Evolutionary conservation across 53 echinoderm and acorn worm genomes (phyloP).

Genomic region (Hippasteria phrygiana): DNA sequence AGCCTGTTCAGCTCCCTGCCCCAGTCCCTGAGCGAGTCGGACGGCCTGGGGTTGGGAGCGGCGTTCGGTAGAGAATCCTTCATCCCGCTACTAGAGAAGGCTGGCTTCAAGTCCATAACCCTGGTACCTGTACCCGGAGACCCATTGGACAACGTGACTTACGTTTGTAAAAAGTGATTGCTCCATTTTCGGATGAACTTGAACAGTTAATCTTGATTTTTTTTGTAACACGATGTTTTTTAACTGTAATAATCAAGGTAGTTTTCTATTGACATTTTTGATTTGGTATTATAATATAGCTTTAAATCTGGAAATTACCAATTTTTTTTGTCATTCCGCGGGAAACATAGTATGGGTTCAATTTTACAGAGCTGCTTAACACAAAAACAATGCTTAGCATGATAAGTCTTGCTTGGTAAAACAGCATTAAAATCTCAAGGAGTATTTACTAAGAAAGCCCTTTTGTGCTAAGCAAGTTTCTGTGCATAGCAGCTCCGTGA

Average conservation of each 20-base stretch:
- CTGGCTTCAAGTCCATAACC: conserved; percentile 23
- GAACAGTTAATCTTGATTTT: background rate
- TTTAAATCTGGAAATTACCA: too few relatives aligned
- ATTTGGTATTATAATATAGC: background rate
- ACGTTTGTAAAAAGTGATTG: conserved; percentile 58
- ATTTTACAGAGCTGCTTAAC: too few relatives aligned
- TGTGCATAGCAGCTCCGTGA: too few relatives aligned
- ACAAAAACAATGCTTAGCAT: too few relatives aligned
- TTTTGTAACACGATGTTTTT: background rate
- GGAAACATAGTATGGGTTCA: too few relatives aligned
- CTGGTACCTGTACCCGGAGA: conserved; percentile 52
- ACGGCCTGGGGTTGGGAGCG: conserved; percentile 48
- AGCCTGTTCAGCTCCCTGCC: conserved; percentile 55
- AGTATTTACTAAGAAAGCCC: too few relatives aligned
- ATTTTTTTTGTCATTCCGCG: too few relatives aligned
- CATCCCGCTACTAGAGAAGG: conserved; percentile 28
- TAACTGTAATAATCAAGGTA: background rate
- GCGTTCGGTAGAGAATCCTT: conserved; percentile 49
- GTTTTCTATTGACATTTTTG: background rate
- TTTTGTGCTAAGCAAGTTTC: too few relatives aligned
- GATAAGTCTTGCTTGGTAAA: too few relatives aligned
- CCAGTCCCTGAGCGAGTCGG: conserved; percentile 22
- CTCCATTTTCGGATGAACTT: background rate
- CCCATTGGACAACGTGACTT: conserved; percentile 41
- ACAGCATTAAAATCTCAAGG: too few relatives aligned